Conservation (phyloP, 1,140 invertebrate species). For the Tetragnatha versicolor region DNA sequence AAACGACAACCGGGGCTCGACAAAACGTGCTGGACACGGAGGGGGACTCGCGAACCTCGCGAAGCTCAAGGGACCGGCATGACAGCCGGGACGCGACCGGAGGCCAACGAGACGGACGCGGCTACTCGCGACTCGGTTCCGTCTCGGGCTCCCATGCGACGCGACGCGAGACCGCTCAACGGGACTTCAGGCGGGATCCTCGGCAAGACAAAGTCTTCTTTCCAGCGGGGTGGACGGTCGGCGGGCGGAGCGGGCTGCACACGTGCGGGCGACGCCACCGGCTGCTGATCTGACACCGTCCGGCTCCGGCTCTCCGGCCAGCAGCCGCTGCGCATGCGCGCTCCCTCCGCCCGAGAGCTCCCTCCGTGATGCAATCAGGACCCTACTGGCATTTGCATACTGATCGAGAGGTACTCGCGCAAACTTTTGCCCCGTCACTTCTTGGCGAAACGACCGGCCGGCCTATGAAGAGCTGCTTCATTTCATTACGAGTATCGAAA, state of each 20-base stretch:
- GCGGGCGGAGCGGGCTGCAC: neutral
- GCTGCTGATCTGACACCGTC: conserved; percentile 32
- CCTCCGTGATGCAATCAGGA: conserved; percentile 41
- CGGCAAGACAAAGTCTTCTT: conserved; percentile 11
- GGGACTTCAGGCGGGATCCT: neutral
- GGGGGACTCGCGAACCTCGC: neutral
- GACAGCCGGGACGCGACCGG: neutral
- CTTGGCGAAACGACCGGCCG: too few species aligned
- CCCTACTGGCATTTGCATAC: too few species aligned
- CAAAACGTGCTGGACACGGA: neutral
- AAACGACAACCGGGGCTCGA: neutral
- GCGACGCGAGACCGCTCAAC: too few species aligned
- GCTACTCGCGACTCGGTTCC: too few species aligned
- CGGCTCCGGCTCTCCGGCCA: neutral
- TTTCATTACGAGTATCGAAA: too few species aligned
- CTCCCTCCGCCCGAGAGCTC: conserved; percentile 2
- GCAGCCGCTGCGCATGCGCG: conserved; percentile 24
- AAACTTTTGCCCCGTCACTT: too few species aligned
- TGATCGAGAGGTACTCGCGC: too few species aligned
- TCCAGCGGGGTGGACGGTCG: neutral
- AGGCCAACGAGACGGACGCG: too few species aligned
- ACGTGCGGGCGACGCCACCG: conserved; percentile 20
- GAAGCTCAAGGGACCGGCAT: neutral
- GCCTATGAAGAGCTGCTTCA: too few species aligned
- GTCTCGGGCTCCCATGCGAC: too few species aligned